Conservation (phyloP, 2,888 invertebrate genomes). For the Colostygia pectinataria region DNA sequence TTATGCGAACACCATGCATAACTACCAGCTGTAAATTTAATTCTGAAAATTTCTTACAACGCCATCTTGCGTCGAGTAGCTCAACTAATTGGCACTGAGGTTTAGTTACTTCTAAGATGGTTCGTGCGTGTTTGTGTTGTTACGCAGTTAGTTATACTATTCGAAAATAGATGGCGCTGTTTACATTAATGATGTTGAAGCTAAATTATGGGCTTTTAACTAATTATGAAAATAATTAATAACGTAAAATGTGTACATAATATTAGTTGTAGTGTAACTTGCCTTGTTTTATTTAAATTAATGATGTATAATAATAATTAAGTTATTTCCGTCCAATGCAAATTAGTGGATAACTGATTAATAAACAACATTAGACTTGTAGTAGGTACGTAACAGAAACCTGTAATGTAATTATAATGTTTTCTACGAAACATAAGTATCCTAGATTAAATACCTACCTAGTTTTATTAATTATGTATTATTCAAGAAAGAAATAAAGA, state of each 20-base stretch:
- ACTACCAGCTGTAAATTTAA: slow-evolving; percentile 84
- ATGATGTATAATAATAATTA: not conserved
- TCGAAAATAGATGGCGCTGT: slow-evolving; percentile 22
- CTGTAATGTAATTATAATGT: no score
- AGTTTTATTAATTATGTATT: slow-evolving; percentile 33
- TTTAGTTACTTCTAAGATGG: no score
- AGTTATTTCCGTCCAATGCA: slow-evolving; percentile 9
- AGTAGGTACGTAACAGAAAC: no score
- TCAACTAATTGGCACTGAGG: no score
- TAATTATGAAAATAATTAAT: no score
- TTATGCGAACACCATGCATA: slow-evolving; percentile 87
- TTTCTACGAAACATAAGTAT: no score
- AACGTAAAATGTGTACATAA: no score
- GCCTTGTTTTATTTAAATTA: slow-evolving; percentile 14
- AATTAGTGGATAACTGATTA: no score
- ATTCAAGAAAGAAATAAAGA: slow-evolving; percentile 22
- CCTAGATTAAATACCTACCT: slow-evolving; percentile 21
- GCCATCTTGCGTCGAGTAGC: slow-evolving; percentile 16
- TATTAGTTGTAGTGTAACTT: slow-evolving; percentile 15
- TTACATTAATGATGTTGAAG: not conserved
- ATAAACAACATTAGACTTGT: no score
- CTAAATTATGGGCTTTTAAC: no score
- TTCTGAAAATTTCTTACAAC: slow-evolving; percentile 3
- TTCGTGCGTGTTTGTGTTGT: no score
- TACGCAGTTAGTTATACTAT: not conserved